Base-by-base conservation (phyloP, 1,140 invertebrate genomes). In the Aphidius gifuensis region DNA sequence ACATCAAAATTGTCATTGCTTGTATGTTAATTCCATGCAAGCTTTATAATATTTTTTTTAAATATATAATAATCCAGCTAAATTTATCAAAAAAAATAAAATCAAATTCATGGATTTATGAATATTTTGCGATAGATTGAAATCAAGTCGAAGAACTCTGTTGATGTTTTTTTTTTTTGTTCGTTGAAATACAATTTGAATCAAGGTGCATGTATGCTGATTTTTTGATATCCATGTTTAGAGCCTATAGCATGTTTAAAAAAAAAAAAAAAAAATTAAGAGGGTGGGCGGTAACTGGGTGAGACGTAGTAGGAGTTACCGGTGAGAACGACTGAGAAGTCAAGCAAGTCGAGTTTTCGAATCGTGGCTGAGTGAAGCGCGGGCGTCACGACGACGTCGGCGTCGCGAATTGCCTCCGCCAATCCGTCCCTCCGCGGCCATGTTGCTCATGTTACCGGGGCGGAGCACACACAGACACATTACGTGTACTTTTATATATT, bases 401-500 rank as follows among this genome's bases (percentile, higher is more conserved):
- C 71, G 70, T 73, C 74, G 75, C 67, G 66, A 53, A 5, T 69
- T 69, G 71, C 65, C 76, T 78, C 77, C 75, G 68, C 76, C 79
- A 80, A 80, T 80, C 77, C 78, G 77, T 80, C 77, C 74, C 74
- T 77, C 71, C 77, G 78, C 78, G 75, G 79, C 77, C 78, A 80
- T 80, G 75, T 78, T 80, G 73, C 72, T 69, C 71, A 71, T 75
- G 70, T 74, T 73, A 71, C 73, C 74, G 74, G 76, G 79, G 79
- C 79, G 79, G 79, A 80, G 78, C 79, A 55, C 74, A 56, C 21
- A 32, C 53, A 44, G 7, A 6, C 8, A 53, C 38, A n/a, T 39
- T 53, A 8, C 21, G 38, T 16, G 8, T 44, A 32, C 42, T 39
- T 16, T 53, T 32, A 32, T 32, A 32, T 32, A 3, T 32, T 32